Conservation (phyloP, 2,113 vertebrate species). For the Labeo rohita region DNA sequence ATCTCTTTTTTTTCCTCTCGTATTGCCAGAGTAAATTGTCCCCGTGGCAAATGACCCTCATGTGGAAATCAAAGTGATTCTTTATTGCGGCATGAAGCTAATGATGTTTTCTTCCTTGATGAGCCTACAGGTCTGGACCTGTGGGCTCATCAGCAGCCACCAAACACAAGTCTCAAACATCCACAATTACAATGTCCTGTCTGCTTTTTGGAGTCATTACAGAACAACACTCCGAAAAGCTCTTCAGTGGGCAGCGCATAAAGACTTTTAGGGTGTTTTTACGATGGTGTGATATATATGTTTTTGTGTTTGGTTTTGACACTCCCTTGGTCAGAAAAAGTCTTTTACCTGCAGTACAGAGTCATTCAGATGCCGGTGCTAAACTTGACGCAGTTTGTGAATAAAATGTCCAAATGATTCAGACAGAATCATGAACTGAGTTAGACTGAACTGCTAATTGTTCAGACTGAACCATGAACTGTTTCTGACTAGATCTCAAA, state of each 20-base stretch:
- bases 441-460: not conserved
- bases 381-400: not conserved
- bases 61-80: slow-evolving; percentile 20
- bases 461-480: not conserved
- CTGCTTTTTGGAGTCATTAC: not conserved
- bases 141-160: not conserved
- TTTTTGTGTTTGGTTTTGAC: not conserved
- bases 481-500: not conserved
- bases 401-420: not conserved
- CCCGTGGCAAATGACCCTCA: not conserved
- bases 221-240: not conserved
- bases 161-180: not conserved
- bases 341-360: not conserved
- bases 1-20: not conserved
- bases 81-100: slow-evolving; percentile 9
- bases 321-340: not conserved
- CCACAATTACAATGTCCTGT: not conserved
- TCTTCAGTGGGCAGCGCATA: not conserved
- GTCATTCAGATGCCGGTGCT: not conserved
- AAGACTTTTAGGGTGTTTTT: not conserved
- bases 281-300: not conserved
- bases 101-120: slow-evolving; percentile 12
- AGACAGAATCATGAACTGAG: not conserved
- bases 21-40: not conserved
- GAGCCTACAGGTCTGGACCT: not conserved